These are phyloP conservation scores for Carlito syrichta DNA, from an alignment of 2,113 vertebrate genomes.

Conservation along the genomic window DNA sequence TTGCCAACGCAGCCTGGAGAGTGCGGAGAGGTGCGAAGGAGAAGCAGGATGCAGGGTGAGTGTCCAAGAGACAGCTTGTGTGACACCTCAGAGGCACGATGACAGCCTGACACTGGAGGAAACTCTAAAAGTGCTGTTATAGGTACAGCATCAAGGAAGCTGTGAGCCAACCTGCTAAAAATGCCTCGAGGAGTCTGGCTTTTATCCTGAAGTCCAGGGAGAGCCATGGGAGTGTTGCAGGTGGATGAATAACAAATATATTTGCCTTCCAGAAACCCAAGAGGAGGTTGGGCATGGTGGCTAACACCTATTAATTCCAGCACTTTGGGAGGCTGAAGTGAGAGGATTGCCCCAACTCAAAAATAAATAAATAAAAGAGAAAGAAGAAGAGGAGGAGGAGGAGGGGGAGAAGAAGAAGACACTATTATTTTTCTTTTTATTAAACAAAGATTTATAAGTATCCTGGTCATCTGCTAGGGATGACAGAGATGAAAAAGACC, in stretches of 20 bases:
- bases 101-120: background rate
- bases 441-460: background rate
- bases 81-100: background rate
- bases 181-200: background rate
- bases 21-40: rapidly evolving
- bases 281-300: no score
- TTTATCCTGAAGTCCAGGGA: background rate
- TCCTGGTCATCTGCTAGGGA: background rate
- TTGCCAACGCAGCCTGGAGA: background rate
- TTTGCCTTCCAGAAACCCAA: background rate
- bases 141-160: background rate
- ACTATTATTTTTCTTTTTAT: background rate
- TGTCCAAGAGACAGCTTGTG: background rate
- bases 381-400: no score
- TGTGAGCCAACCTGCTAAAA: background rate
- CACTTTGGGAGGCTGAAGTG: no score
- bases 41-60: background rate
- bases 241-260: background rate
- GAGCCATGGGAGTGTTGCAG: background rate
- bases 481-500: background rate
- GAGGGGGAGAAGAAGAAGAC: no score
- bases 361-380: no score
- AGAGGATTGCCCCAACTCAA: no score
- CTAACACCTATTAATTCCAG: no score
- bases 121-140: rapidly evolving